phyloP scores from a whole-genome alignment of 2,888 invertebrate genomes.

The Cantharis flavilabris region DNA sequence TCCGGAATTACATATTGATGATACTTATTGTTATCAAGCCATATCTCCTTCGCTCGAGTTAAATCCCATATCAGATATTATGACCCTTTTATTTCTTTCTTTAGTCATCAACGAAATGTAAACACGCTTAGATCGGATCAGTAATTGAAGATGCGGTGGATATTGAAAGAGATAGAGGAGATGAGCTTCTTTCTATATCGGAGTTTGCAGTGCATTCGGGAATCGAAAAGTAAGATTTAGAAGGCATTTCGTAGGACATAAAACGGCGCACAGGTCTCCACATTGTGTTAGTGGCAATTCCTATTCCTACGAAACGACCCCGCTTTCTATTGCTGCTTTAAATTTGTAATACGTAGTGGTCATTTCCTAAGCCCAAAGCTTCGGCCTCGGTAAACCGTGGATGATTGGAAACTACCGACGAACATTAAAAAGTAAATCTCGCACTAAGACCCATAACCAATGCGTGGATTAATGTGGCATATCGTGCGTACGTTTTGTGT shows the following conservation, averaged over 20 bases:
- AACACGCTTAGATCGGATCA: conserved; percentile 29
- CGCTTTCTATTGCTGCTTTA: conserved; percentile 34
- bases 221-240: conserved; percentile 40
- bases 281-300: conserved; percentile 36
- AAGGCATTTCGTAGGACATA: conserved; percentile 38
- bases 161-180: conserved; percentile 36
- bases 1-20: conserved; percentile 9
- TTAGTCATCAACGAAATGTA: conserved; percentile 28
- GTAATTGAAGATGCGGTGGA: conserved; percentile 32
- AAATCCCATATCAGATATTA: background rate
- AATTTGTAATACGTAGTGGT: conserved; percentile 36
- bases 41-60: background rate
- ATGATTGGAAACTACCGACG: conserved; percentile 52
- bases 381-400: conserved; percentile 27
- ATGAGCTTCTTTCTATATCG: conserved; percentile 31
- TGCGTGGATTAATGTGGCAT: conserved; percentile 52
- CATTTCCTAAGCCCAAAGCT: conserved; percentile 31
- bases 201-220: conserved; percentile 33
- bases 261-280: conserved; percentile 36
- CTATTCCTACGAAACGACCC: conserved; percentile 34
- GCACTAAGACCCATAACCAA: conserved; percentile 54
- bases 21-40: background rate
- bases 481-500: conserved; percentile 38
- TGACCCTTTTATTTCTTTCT: conserved; percentile 10
- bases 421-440: conserved; percentile 56